These are phyloP conservation scores for Lemur catta DNA, from an alignment of 2,797 vertebrate genomes.

Conservation along the genomic window DNA sequence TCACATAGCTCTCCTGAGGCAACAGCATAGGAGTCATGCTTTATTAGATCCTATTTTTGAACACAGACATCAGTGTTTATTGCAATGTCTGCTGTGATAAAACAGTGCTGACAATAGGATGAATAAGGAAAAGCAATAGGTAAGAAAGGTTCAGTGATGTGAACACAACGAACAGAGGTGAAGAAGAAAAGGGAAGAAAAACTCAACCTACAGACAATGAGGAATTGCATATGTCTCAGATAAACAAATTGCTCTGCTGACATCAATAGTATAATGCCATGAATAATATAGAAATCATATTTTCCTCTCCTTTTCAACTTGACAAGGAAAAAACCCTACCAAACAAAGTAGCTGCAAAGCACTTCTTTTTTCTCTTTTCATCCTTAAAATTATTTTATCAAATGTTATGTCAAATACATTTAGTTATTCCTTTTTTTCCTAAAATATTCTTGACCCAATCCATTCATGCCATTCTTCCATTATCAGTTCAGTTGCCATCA, in stretches of 20 bases:
- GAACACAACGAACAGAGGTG: not conserved
- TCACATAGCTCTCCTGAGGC: not conserved
- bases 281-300: not conserved
- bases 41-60: not conserved
- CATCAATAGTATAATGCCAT: not conserved
- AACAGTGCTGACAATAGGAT: not conserved
- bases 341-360: not conserved
- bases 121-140: not conserved
- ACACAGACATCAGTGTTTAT: not conserved
- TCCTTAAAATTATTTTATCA: not conserved
- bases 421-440: not conserved
- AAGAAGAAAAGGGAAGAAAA: not conserved
- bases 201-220: not conserved
- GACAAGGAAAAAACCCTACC: not conserved
- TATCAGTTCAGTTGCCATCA: not conserved
- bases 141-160: not conserved
- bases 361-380: not conserved
- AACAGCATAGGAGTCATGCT: not conserved
- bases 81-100: slow-evolving; percentile 25
- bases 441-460: not conserved
- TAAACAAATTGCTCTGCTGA: not conserved
- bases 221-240: not conserved
- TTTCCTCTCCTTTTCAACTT: not conserved
- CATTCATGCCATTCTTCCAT: not conserved
- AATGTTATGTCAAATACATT: not conserved